A percentile compares a stretch with the other conserved stretches of the same genome.
These are phyloP conservation scores for Sinhomidia bicolor DNA, from an alignment of 2,888 invertebrate species.

Conservation along the genomic window DNA sequence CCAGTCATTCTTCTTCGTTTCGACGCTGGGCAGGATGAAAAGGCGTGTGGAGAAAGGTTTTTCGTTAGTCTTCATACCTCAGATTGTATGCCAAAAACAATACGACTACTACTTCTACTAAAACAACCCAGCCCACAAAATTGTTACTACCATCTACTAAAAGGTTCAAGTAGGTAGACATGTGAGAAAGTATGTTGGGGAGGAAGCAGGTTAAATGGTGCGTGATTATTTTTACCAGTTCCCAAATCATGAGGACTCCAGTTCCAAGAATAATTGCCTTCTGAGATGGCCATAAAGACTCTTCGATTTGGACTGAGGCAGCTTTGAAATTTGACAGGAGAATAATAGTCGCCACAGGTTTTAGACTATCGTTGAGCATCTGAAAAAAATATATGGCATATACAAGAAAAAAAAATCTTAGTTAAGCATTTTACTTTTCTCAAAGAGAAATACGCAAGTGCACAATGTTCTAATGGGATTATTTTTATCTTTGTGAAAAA, in stretches of 20 bases:
- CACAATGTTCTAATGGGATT: not conserved
- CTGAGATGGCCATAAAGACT: slow-evolving; percentile 76
- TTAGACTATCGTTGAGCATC: slow-evolving; percentile 75
- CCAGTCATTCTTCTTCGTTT: not conserved
- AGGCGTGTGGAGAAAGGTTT: not conserved
- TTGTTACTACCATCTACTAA: not conserved
- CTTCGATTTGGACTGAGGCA: slow-evolving; percentile 75
- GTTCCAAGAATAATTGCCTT: slow-evolving; percentile 76
- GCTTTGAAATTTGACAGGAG: slow-evolving; percentile 74
- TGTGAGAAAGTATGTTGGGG: not conserved
- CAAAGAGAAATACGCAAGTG: not conserved
- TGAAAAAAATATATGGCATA: slow-evolving; percentile 38
- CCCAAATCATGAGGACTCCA: slow-evolving; percentile 75
- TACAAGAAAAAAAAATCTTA: not conserved
- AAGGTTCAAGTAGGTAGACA: not conserved
- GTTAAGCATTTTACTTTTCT: not conserved
- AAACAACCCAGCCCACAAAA: too few relatives aligned
- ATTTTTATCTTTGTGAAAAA: not conserved
- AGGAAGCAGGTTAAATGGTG: slow-evolving; percentile 40
- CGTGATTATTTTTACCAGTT: slow-evolving; percentile 71
- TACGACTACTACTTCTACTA: not conserved
- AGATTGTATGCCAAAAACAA: not conserved
- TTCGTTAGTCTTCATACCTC: not conserved
- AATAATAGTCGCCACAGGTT: slow-evolving; percentile 75
- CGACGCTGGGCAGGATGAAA: not conserved